These are phyloP conservation scores for Podocnemis expansa DNA, from an alignment of 2,113 vertebrate genomes.

Conservation along the genomic window DNA sequence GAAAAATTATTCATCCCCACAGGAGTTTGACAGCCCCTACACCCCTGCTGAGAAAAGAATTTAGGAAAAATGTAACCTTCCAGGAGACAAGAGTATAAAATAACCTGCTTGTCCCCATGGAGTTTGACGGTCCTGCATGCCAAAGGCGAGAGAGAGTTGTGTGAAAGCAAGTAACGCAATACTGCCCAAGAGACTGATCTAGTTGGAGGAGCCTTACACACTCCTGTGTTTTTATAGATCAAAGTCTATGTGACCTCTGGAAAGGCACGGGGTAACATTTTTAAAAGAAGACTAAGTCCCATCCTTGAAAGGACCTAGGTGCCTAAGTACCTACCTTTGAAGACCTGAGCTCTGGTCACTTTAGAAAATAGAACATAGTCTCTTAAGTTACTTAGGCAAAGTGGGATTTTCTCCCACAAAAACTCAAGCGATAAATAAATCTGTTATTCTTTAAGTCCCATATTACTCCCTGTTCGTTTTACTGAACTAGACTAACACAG, in stretches of 20 bases:
- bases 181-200: constrained; percentile 2
- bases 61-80: not conserved
- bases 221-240: not conserved
- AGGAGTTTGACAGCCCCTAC: not conserved
- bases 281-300: no score
- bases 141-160: not conserved
- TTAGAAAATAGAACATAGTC: not conserved
- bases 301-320: not conserved
- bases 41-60: not conserved
- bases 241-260: not conserved
- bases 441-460: no score
- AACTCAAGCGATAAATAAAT: no score
- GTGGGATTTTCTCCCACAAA: no score
- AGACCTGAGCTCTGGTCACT: not conserved
- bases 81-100: not conserved
- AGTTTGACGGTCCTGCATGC: not conserved
- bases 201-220: not conserved
- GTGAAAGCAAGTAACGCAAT: not conserved
- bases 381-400: not conserved
- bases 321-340: not conserved
- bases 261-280: not conserved
- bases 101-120: accelerated
- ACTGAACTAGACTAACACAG: no score
- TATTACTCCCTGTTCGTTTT: no score
- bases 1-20: not conserved